phyloP scores from a whole-genome alignment of 2,113 vertebrate species.

The Nyctereutes procyonoides region DNA sequence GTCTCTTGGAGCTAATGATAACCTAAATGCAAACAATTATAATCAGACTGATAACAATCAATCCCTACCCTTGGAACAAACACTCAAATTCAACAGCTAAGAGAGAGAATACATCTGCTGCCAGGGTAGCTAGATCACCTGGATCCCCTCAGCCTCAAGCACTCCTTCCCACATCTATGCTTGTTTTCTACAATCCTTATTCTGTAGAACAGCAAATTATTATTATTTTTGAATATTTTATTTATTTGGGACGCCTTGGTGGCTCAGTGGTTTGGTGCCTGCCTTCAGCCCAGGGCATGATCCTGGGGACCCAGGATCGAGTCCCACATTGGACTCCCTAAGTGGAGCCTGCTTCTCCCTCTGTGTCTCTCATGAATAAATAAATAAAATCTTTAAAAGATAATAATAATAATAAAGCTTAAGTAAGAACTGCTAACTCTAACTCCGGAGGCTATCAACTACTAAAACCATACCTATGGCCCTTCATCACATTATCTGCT shows the following conservation, averaged over 20 bases:
- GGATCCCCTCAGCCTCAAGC: not conserved
- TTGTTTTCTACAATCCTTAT: not conserved
- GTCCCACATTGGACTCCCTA: no score
- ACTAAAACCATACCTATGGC: not conserved
- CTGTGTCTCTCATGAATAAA: no score
- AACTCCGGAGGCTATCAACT: not conserved
- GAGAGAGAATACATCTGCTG: not conserved
- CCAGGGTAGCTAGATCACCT: not conserved
- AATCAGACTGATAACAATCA: not conserved
- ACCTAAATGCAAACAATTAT: slow-evolving; percentile 33
- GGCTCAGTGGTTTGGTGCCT: no score
- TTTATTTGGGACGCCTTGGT: no score
- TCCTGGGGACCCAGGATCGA: no score
- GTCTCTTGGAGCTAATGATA: slow-evolving; percentile 53
- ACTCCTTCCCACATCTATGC: not conserved
- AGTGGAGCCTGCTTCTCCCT: no score
- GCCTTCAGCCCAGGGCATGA: no score
- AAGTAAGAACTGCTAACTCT: slow-evolving; percentile 2
- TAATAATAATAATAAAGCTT: not conserved
- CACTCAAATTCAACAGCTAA: slow-evolving; percentile 6
- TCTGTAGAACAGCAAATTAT: not conserved
- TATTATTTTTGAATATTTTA: not conserved
- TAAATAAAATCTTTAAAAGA: no score
- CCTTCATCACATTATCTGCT: not conserved
- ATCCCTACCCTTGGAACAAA: not conserved